phyloP scores from a whole-genome alignment of 2,888 invertebrate genomes.

The Pimpla rufipes region DNA sequence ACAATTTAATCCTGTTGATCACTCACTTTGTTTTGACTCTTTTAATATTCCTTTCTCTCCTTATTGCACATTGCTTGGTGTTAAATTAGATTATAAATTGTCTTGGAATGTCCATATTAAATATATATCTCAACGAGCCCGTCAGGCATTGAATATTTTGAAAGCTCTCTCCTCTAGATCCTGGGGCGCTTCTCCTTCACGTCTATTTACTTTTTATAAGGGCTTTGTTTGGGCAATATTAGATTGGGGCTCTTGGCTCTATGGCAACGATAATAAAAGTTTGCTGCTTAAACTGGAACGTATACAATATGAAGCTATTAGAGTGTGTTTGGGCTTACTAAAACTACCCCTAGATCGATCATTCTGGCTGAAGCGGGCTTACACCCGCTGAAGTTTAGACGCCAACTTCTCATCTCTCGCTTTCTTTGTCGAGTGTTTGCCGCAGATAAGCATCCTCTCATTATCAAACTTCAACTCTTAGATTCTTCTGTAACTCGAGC shows the following conservation, averaged over 20 bases:
- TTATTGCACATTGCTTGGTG: too few relatives aligned
- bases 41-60: background rate
- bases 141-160: background rate
- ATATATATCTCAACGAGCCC: too few relatives aligned
- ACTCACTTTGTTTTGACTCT: background rate
- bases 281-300: too few relatives aligned
- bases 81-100: too few relatives aligned
- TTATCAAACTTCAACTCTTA: background rate
- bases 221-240: too few relatives aligned
- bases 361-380: constrained; percentile 7
- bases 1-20: background rate
- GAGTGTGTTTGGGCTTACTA: constrained; percentile 4
- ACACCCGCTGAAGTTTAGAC: background rate
- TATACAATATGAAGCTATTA: background rate
- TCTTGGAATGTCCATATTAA: too few relatives aligned
- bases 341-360: background rate
- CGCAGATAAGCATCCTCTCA: background rate
- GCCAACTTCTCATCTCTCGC: background rate
- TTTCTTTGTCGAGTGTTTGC: background rate
- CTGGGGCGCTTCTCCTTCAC: background rate
- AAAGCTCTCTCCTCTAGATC: constrained; percentile 16
- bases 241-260: too few relatives aligned
- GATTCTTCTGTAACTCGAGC: background rate
- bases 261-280: too few relatives aligned
- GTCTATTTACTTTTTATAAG: background rate